Percentiles rank a stretch among this genome's conserved stretches.
Conservation (phyloP, 2,888 invertebrate genomes). For the Drosophila kuntzei region DNA sequence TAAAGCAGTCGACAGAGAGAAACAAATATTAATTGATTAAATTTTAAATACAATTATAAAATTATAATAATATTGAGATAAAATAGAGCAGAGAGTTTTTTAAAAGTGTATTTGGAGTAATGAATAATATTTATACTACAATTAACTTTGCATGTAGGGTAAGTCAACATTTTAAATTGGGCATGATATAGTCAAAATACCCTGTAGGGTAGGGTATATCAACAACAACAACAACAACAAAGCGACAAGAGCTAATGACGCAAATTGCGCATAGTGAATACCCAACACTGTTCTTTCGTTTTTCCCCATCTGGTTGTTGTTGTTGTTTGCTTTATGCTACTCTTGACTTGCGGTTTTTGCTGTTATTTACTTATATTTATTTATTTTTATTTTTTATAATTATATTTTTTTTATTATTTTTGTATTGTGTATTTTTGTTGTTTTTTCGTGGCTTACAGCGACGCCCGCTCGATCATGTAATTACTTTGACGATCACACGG, state of each 20-base stretch:
- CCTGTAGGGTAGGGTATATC: conserved; percentile 19
- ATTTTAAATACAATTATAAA: no score
- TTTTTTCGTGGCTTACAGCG: conserved; percentile 45
- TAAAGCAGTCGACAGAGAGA: no score
- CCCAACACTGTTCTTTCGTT: conserved; percentile 33
- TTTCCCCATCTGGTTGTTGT: conserved; percentile 11
- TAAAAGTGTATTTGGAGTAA: no score
- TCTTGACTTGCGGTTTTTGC: conserved; percentile 56
- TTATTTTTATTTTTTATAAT: conserved; percentile 15
- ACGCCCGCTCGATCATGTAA: conserved; percentile 66
- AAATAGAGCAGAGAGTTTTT: no score
- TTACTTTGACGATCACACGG: conserved; percentile 75
- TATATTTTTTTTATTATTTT: conserved; percentile 20
- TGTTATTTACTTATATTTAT: conserved; percentile 28
- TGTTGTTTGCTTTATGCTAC: conserved; percentile 52
- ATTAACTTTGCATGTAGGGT: no score
- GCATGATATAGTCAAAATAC: neutral
- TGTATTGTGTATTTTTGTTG: conserved; percentile 14
- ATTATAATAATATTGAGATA: no score
- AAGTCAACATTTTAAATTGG: neutral
- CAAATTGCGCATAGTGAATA: conserved; percentile 62
- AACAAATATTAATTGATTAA: no score
- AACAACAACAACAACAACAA: neutral
- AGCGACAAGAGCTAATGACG: conserved; percentile 65
- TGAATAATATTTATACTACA: no score